These are phyloP conservation scores for Takifugu ocellatus DNA, from an alignment of 2,797 vertebrate species.

Conservation along the genomic window DNA sequence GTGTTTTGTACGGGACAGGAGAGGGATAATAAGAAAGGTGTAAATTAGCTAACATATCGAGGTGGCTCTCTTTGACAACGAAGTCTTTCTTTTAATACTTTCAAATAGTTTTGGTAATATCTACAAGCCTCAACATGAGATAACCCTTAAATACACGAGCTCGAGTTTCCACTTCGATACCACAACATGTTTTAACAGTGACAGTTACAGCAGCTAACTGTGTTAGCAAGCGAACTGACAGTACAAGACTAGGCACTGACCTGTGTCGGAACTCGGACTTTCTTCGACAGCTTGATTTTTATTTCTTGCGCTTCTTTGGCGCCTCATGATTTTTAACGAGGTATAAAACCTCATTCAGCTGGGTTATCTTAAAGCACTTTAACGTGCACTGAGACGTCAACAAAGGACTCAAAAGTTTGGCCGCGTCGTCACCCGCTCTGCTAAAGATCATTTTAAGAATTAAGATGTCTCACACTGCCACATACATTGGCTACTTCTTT, in stretches of 20 bases:
- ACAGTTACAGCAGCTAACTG: constrained; percentile 4
- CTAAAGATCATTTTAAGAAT: not conserved
- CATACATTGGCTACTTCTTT: too few relatives aligned
- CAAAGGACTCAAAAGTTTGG: constrained; percentile 22
- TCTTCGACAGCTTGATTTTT: constrained; percentile 24
- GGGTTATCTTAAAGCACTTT: accelerated
- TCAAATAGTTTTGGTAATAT: not conserved
- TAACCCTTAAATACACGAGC: not conserved
- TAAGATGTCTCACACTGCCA: constrained; percentile 13
- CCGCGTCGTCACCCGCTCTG: too few relatives aligned
- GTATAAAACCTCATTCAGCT: not conserved
- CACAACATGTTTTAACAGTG: not conserved
- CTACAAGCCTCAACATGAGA: not conserved
- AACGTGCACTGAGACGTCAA: not conserved
- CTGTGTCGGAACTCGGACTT: constrained; percentile 47
- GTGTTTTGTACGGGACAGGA: too few relatives aligned
- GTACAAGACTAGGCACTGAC: constrained; percentile 30
- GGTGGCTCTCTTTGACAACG: not conserved
- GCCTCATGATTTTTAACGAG: constrained; percentile 51
- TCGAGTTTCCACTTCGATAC: not conserved
- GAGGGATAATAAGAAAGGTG: too few relatives aligned
- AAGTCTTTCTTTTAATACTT: not conserved
- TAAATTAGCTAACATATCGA: too few relatives aligned
- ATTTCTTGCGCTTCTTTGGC: constrained; percentile 52
- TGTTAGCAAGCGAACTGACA: not conserved